Base-by-base conservation (phyloP, 2,797 vertebrate species). In the Artibeus lituratus region DNA sequence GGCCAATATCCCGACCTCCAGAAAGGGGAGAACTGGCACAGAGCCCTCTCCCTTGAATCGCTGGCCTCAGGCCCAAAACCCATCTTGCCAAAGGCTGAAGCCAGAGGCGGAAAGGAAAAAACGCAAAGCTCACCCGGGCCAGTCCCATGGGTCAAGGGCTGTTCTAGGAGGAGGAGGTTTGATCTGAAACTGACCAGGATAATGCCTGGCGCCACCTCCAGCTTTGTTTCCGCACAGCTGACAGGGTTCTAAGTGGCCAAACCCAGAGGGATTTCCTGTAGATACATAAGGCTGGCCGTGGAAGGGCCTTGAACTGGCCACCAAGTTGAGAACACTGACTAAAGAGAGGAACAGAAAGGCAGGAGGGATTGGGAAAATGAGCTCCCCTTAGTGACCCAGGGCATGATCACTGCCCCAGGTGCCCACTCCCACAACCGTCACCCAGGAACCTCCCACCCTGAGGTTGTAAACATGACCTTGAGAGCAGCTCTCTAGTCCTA, bases 11-110 rank as follows among this genome's bases (percentile, higher is more conserved):
- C 51, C 0, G 4, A 35, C 85, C 84, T 65, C 74, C 55, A 35
- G 86, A 39, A 65, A 88, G 51, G 76, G 53, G 0, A 78, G 47
- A 37, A 5, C n/a, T 57, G 95, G 90, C 78, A 10, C 10, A 1
- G 7, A 10, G 90, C 72, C 83, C 49, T 35, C 47, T 47, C 15
- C 0, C 76, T 5, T 85, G 85, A 70, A 85, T 49, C 0, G 4
- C 73, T 95, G 94, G 96, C 65, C 73, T 44, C 15, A 0, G 44
- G 85, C 92, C 94, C 73, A 37, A 81, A 37, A 53, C 32, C 47
- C 3, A 19, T 47, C 22, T 26, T 57, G 55, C 55, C 55, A 57
- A 24, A 24, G 74, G 82, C 80, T 86, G 32, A 32, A 51, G 21
- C 42, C 73, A 73, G 90, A 78, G 85, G 90, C 69, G 73, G 72